phyloP scores from a whole-genome alignment of 2,113 vertebrate genomes.

The Dolichotis patagonum region DNA sequence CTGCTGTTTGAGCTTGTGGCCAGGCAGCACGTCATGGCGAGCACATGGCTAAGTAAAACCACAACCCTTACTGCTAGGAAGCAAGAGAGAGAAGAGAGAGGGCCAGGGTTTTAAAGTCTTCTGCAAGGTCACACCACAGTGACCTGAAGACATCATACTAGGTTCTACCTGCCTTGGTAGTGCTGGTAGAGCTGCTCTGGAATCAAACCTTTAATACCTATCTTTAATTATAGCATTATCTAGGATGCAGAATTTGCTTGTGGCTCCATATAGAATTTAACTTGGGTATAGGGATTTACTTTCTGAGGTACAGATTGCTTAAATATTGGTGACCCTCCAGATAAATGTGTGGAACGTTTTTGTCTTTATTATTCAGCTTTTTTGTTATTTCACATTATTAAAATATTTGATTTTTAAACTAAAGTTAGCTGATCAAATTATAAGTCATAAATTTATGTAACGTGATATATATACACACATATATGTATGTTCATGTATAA shows the following conservation, averaged over 20 bases:
- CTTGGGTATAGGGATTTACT: neutral
- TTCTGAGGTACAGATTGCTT: neutral
- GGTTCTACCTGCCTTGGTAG: neutral
- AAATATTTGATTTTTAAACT: constrained; percentile 34
- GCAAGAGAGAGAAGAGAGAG: neutral
- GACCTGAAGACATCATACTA: neutral
- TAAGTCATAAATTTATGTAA: neutral
- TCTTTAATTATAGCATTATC: neutral
- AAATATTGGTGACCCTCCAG: neutral
- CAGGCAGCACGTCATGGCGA: neutral
- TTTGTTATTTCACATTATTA: neutral
- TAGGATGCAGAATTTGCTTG: neutral
- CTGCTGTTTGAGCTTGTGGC: neutral
- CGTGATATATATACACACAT: neutral
- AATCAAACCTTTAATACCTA: neutral
- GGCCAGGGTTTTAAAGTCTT: too few species aligned
- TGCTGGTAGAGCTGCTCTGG: neutral
- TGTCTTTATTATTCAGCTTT: neutral
- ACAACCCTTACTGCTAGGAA: neutral
- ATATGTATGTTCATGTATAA: neutral
- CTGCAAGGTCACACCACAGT: neutral
- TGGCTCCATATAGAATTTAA: neutral
- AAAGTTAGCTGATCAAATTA: neutral
- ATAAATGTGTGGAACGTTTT: neutral
- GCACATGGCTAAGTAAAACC: neutral